A percentile compares a stretch with the other conserved stretches of the same genome.
These are phyloP conservation scores for Linnaemya tessellans DNA, from an alignment of 2,888 invertebrate genomes.

Conservation along the genomic window DNA sequence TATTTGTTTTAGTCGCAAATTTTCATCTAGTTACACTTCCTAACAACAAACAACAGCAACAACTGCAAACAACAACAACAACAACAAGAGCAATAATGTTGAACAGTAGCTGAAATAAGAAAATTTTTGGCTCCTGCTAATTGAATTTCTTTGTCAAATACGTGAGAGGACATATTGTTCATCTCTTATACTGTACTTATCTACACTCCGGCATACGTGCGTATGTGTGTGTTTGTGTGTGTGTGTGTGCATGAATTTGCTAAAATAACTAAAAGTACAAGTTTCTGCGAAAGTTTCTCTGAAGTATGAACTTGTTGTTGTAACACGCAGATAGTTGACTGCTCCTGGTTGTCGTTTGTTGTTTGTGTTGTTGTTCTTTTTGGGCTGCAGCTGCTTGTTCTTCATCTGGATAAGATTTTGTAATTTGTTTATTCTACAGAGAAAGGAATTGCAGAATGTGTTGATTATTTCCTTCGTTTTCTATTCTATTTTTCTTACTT, in stretches of 20 bases:
- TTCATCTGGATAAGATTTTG: constrained; percentile 59
- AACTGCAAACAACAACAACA: constrained; percentile 6
- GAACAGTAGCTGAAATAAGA: constrained; percentile 44
- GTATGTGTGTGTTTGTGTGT: neutral
- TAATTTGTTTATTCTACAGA: constrained; percentile 66
- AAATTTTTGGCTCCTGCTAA: constrained; percentile 65
- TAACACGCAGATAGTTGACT: constrained; percentile 39
- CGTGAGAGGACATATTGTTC: constrained; percentile 67
- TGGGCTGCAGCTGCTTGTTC: constrained; percentile 19
- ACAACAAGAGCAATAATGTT: constrained; percentile 15
- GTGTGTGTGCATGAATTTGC: neutral
- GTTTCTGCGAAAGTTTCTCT: constrained; percentile 7
- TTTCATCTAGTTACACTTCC: constrained; percentile 59
- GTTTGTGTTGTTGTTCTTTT: constrained; percentile 9
- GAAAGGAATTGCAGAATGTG: constrained; percentile 43
- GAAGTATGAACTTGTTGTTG: constrained; percentile 27
- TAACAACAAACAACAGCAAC: constrained; percentile 12
- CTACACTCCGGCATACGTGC: neutral
- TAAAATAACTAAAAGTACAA: neutral
- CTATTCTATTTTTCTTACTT: neutral
- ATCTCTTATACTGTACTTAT: neutral
- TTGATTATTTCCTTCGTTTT: constrained; percentile 58
- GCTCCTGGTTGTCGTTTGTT: neutral
- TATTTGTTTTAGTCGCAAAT: constrained; percentile 51
- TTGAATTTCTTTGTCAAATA: constrained; percentile 72